Percentiles rank a stretch among this genome's conserved stretches.
phyloP scores from a whole-genome alignment of 2,797 vertebrate species.

The Melanotaenia nigrans region DNA sequence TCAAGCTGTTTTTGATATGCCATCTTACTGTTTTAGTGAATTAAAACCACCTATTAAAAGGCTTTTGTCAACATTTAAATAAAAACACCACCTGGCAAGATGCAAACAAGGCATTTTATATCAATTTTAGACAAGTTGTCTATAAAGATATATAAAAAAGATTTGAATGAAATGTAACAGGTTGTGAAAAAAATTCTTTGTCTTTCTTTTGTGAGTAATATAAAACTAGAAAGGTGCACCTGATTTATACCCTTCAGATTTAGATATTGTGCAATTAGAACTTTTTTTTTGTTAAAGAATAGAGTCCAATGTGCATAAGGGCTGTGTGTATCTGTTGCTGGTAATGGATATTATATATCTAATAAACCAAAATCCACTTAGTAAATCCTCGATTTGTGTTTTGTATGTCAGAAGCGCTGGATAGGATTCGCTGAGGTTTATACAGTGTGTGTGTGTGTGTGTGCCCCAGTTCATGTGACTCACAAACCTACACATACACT shows the following conservation, averaged over 20 bases:
- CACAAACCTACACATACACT: conserved; percentile 53
- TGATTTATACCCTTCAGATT: too few species aligned
- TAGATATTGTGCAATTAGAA: too few species aligned
- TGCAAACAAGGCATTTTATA: background rate
- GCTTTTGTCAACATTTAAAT: background rate
- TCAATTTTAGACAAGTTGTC: too few species aligned
- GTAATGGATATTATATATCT: background rate
- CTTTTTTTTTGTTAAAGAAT: background rate
- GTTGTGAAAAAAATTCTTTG: too few species aligned
- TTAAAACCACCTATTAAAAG: too few species aligned
- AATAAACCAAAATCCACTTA: conserved; percentile 26
- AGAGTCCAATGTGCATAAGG: background rate
- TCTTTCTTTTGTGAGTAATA: too few species aligned
- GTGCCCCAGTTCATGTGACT: conserved; percentile 61
- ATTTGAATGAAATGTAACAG: too few species aligned
- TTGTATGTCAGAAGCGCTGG: conserved; percentile 61
- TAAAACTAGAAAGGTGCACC: too few species aligned
- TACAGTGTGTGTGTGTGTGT: background rate
- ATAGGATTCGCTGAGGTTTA: conserved; percentile 42
- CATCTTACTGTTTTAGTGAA: too few species aligned
- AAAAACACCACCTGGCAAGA: background rate
- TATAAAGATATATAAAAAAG: too few species aligned
- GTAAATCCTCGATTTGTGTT: conserved; percentile 26
- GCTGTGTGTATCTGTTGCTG: background rate
- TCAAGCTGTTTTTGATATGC: too few species aligned